phyloP scores from a whole-genome alignment of 2,888 invertebrate genomes.

The Epiperipatus broadwayi region DNA sequence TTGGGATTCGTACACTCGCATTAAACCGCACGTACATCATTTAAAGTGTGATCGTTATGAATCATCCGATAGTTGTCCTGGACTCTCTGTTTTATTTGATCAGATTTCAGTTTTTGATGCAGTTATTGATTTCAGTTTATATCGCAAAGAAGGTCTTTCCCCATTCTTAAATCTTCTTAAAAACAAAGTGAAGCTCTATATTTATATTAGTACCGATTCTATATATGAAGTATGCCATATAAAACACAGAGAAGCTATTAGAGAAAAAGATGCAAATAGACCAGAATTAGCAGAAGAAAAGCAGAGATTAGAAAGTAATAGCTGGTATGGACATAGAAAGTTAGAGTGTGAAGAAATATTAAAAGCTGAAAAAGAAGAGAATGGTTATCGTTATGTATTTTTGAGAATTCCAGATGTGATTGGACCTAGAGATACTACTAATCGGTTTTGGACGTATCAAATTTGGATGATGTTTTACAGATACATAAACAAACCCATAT shows the following conservation, averaged over 20 bases:
- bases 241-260: constrained; percentile 11
- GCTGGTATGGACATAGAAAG: constrained; percentile 31
- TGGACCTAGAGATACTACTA: constrained; percentile 31
- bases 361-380: constrained; percentile 19
- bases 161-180: constrained; percentile 24
- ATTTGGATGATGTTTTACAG: constrained; percentile 28
- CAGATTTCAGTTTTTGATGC: constrained; percentile 25
- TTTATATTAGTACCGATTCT: constrained; percentile 32
- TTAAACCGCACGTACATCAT: constrained; percentile 21
- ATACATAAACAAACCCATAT: constrained; percentile 22
- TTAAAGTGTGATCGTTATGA: constrained; percentile 28
- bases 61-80: constrained; percentile 22
- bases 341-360: constrained; percentile 29
- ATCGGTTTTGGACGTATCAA: constrained; percentile 32
- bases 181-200: constrained; percentile 26
- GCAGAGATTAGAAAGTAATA: constrained; percentile 21
- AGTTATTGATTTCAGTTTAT: constrained; percentile 32
- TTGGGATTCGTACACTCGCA: constrained; percentile 26
- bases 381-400: constrained; percentile 25
- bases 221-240: constrained; percentile 31
- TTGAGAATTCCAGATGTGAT: constrained; percentile 33
- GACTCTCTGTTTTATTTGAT: no score
- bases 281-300: constrained; percentile 23
- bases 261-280: constrained; percentile 28
- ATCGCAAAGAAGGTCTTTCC: constrained; percentile 26